These are phyloP conservation scores for Nebria brevicollis DNA, from an alignment of 2,888 invertebrate species.

Conservation along the genomic window DNA sequence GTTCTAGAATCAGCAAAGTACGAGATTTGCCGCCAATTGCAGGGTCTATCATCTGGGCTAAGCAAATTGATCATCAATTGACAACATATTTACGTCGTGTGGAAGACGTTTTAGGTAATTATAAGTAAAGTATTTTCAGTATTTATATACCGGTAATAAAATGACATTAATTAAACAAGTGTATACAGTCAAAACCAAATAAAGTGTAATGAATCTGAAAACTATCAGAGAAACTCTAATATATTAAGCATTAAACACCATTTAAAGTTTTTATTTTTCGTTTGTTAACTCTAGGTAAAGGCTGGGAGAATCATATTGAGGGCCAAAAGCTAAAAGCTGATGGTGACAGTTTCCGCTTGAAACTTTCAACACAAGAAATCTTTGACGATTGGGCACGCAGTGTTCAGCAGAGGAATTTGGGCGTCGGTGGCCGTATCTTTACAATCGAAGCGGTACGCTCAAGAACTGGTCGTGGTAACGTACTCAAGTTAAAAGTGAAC, in stretches of 20 bases:
- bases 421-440: slow-evolving; percentile 94
- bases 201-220: too few relatives aligned
- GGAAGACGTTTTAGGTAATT: slow-evolving; percentile 92
- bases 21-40: slow-evolving; percentile 97
- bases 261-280: too few relatives aligned
- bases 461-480: slow-evolving; percentile 81
- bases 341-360: slow-evolving; percentile 96
- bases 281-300: slow-evolving; percentile 73
- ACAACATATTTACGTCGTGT: slow-evolving; percentile 96
- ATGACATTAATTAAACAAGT: too few relatives aligned
- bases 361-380: slow-evolving; percentile 95
- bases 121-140: not conserved
- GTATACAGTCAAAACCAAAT: too few relatives aligned
- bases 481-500: slow-evolving; percentile 92
- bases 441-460: slow-evolving; percentile 87
- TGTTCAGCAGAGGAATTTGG: slow-evolving; percentile 92
- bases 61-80: slow-evolving; percentile 97
- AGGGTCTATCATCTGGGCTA: slow-evolving; percentile 99
- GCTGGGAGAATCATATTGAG: slow-evolving; percentile 99
- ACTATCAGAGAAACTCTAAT: too few relatives aligned
- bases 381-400: slow-evolving; percentile 98
- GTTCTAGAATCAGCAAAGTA: slow-evolving; percentile 88
- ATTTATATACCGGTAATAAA: too few relatives aligned
- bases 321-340: slow-evolving; percentile 97
- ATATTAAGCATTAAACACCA: too few relatives aligned